These are phyloP conservation scores for Toxostoma redivivum DNA, from an alignment of 2,113 vertebrate species.

Conservation along the genomic window DNA sequence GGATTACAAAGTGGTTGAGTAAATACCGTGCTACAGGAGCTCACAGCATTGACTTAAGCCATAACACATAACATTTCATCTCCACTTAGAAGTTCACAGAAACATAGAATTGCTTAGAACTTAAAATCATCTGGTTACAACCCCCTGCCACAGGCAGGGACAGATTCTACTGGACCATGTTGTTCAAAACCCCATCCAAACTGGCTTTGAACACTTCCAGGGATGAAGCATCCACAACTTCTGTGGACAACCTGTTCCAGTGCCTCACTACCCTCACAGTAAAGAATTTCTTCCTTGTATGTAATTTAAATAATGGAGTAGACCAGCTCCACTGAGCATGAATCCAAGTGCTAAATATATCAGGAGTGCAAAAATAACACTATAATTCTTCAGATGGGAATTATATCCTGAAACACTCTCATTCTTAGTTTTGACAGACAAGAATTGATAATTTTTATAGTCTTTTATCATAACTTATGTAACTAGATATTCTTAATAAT, in stretches of 20 bases:
- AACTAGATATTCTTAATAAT: conserved; percentile 1
- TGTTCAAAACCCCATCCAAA: not conserved
- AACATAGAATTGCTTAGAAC: not conserved
- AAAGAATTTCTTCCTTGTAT: not conserved
- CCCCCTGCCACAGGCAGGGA: not conserved
- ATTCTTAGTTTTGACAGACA: conserved; percentile 31
- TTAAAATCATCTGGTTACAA: not conserved
- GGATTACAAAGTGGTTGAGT: not conserved
- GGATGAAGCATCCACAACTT: not conserved
- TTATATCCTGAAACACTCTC: conserved; percentile 3
- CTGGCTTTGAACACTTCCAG: not conserved
- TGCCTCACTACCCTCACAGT: not conserved
- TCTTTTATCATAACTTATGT: not conserved
- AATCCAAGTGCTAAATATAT: conserved; percentile 27
- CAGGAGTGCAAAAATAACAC: conserved; percentile 5
- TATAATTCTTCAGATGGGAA: conserved; percentile 12
- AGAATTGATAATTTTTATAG: not conserved
- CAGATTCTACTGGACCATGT: not conserved
- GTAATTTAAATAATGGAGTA: not conserved
- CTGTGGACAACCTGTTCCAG: not conserved
- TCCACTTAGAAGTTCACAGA: not conserved
- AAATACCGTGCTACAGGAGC: not conserved
- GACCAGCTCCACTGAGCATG: not conserved
- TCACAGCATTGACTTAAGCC: not conserved
- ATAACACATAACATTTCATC: not conserved